These are phyloP conservation scores for Drosophila ambigua DNA, from an alignment of 1,140 invertebrate species.

Conservation along the genomic window DNA sequence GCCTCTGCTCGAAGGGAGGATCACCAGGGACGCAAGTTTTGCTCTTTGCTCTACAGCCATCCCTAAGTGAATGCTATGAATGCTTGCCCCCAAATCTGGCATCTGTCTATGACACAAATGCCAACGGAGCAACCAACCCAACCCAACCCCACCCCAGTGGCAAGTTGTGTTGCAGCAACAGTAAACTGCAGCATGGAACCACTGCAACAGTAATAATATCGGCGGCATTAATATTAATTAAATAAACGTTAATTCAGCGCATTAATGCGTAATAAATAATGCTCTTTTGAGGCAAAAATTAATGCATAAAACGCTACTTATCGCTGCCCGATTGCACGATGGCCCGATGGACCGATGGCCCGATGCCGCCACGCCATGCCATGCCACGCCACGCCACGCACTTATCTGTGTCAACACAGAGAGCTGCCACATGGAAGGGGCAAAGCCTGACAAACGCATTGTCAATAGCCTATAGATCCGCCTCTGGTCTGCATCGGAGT, in stretches of 20 bases:
- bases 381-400: conserved; percentile 47
- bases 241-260: conserved; percentile 83
- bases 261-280: conserved; percentile 82
- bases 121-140: not conserved
- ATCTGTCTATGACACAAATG: conserved; percentile 27
- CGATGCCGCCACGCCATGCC: conserved; percentile 14
- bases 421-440: conserved; percentile 30
- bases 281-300: conserved; percentile 78
- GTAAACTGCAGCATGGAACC: conserved; percentile 18
- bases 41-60: too few relatives aligned
- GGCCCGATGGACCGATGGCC: not conserved
- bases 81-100: too few relatives aligned
- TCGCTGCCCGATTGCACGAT: conserved; percentile 50
- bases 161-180: conserved; percentile 16
- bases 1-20: conserved; percentile 11
- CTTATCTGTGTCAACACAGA: conserved; percentile 83
- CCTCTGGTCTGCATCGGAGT: conserved; percentile 9
- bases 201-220: conserved; percentile 18
- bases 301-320: conserved; percentile 82
- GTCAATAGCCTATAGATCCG: conserved; percentile 77
- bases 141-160: not conserved
- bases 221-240: conserved; percentile 83
- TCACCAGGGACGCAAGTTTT: too few relatives aligned
- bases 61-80: too few relatives aligned
- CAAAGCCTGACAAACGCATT: conserved; percentile 71